Percentiles rank a stretch among this genome's conserved stretches.
Conservation (phyloP, 2,113 vertebrate species). For the Phoenicopterus ruber region DNA sequence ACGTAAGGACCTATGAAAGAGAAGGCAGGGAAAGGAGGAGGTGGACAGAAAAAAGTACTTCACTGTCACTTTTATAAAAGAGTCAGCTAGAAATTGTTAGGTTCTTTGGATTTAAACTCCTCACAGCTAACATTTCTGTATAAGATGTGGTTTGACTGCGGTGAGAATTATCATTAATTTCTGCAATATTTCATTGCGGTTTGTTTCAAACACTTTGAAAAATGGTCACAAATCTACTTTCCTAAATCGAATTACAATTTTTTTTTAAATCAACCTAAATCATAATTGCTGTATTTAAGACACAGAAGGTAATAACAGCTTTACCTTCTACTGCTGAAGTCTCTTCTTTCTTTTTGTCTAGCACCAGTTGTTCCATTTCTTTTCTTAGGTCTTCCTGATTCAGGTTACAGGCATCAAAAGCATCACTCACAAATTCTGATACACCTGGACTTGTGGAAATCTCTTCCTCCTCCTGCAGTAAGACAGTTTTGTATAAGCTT, state of each 20-base stretch:
- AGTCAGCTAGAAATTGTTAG: not conserved
- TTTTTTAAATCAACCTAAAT: not conserved
- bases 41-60: not conserved
- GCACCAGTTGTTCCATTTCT: constrained; percentile 95
- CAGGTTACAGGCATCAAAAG: constrained; percentile 86
- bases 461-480: constrained; percentile 87
- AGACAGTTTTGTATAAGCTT: not conserved
- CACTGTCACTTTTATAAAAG: not conserved
- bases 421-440: constrained; percentile 96
- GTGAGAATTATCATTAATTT: not conserved
- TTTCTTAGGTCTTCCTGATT: constrained; percentile 94
- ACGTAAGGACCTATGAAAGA: not conserved
- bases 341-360: constrained; percentile 86
- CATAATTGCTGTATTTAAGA: not conserved
- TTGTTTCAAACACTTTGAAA: not conserved
- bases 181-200: not conserved
- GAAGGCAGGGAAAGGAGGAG: not conserved
- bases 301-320: not conserved
- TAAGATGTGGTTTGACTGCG: not conserved
- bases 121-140: not conserved
- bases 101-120: not conserved
- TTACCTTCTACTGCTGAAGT: constrained; percentile 77
- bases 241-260: not conserved
- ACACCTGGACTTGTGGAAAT: constrained; percentile 95
- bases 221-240: not conserved